These are phyloP conservation scores for Tethea ocularis DNA, from an alignment of 2,888 invertebrate genomes.

Conservation along the genomic window DNA sequence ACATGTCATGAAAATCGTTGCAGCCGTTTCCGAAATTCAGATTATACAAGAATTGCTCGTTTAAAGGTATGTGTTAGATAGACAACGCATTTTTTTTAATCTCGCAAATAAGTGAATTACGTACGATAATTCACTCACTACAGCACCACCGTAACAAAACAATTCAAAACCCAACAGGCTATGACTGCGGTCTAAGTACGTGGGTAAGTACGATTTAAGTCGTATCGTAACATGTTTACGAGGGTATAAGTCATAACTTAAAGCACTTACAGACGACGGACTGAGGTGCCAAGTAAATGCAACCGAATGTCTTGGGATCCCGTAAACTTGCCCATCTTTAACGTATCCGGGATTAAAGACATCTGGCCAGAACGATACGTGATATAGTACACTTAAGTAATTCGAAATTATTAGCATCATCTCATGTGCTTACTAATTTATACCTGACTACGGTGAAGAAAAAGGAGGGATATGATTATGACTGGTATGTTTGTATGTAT, in stretches of 20 bases:
- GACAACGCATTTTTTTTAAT: too few species aligned
- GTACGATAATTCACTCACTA: background rate
- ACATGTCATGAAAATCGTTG: too few species aligned
- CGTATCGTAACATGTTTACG: conserved; percentile 7
- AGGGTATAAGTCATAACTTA: conserved; percentile 7
- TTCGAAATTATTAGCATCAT: too few species aligned
- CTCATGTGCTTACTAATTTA: too few species aligned
- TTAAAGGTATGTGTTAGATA: too few species aligned
- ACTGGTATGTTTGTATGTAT: too few species aligned
- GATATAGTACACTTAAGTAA: too few species aligned
- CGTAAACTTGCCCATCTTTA: conserved; percentile 5
- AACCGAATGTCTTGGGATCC: conserved; percentile 7
- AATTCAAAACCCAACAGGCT: background rate
- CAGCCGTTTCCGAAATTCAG: too few species aligned
- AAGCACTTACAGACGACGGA: background rate
- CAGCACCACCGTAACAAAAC: background rate
- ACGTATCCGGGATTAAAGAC: background rate
- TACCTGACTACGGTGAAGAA: too few species aligned
- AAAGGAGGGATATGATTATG: too few species aligned
- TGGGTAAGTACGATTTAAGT: conserved; percentile 3
- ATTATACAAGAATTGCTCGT: too few species aligned
- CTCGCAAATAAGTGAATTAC: too few species aligned
- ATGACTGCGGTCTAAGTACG: background rate
- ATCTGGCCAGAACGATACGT: background rate
- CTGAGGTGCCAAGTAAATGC: conserved; percentile 3